Evolutionary conservation across 2,888 invertebrate species (phyloP).

Genomic region (Anthrax anthrax): DNA sequence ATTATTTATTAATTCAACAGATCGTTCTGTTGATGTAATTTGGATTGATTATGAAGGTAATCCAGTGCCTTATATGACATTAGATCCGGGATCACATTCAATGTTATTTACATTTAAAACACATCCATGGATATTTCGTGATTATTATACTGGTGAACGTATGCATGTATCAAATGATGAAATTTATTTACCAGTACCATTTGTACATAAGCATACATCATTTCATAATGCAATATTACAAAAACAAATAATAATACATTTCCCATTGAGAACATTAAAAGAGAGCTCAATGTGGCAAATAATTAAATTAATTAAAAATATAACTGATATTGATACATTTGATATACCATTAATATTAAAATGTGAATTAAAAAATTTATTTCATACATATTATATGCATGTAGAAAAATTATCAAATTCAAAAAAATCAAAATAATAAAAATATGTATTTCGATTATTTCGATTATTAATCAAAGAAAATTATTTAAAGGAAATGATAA

Average conservation of each 20-base stretch:
- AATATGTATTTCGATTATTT: too few relatives aligned
- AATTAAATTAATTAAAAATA: not conserved
- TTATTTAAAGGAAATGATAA: too few relatives aligned
- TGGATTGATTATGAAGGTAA: constrained; percentile 66
- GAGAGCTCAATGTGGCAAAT: constrained; percentile 23
- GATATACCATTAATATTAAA: constrained; percentile 12
- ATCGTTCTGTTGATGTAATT: constrained; percentile 34
- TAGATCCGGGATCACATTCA: constrained; percentile 36
- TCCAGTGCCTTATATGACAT: constrained; percentile 42
- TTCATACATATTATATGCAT: too few relatives aligned
- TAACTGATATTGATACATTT: constrained; percentile 3
- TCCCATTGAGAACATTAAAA: constrained; percentile 24
- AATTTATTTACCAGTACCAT: constrained; percentile 35
- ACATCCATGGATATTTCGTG: constrained; percentile 76
- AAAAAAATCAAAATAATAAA: too few relatives aligned
- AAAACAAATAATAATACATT: constrained; percentile 22
- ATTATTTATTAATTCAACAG: constrained; percentile 46
- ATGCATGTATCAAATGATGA: constrained; percentile 42
- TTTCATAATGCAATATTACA: constrained; percentile 15
- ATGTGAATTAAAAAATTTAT: constrained; percentile 7
- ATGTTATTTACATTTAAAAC: constrained; percentile 58
- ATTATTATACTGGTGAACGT: constrained; percentile 50
- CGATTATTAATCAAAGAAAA: too few relatives aligned
- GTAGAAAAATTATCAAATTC: too few relatives aligned
- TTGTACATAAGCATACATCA: constrained; percentile 18